These are phyloP conservation scores for Drosophila pachea DNA, from an alignment of 1,140 invertebrate genomes.

Conservation along the genomic window DNA sequence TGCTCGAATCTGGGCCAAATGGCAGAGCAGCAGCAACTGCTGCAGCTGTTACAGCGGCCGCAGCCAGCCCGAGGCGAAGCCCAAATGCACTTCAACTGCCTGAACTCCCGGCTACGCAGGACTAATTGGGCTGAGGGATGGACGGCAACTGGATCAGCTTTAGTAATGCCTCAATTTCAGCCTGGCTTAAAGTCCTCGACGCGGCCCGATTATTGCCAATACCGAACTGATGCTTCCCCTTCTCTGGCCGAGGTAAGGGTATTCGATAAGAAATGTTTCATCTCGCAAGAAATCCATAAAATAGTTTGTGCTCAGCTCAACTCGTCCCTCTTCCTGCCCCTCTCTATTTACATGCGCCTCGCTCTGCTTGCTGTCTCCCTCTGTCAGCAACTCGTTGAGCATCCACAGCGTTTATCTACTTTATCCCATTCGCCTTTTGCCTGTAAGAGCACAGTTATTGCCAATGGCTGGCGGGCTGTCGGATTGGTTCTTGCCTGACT, in stretches of 20 bases:
- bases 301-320: conserved; percentile 19
- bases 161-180: no score
- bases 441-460: conserved; percentile 28
- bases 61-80: conserved; percentile 9
- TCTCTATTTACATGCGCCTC: no score
- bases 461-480: conserved; percentile 7
- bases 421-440: conserved; percentile 8
- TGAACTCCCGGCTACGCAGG: no score
- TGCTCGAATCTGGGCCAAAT: conserved; percentile 44
- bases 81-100: conserved; percentile 6
- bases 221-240: no score
- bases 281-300: conserved; percentile 27
- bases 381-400: conserved; percentile 12
- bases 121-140: no score
- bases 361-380: conserved; percentile 1
- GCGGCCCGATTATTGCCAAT: no score
- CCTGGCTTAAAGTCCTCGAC: no score
- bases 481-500: conserved; percentile 6
- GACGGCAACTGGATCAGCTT: no score
- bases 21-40: conserved; percentile 24
- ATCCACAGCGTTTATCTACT: conserved; percentile 24
- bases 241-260: neutral
- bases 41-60: no score
- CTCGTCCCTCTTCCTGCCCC: neutral
- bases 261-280: conserved; percentile 4